phyloP scores from a whole-genome alignment of 1,140 invertebrate species.

The Mamestra configurata region DNA sequence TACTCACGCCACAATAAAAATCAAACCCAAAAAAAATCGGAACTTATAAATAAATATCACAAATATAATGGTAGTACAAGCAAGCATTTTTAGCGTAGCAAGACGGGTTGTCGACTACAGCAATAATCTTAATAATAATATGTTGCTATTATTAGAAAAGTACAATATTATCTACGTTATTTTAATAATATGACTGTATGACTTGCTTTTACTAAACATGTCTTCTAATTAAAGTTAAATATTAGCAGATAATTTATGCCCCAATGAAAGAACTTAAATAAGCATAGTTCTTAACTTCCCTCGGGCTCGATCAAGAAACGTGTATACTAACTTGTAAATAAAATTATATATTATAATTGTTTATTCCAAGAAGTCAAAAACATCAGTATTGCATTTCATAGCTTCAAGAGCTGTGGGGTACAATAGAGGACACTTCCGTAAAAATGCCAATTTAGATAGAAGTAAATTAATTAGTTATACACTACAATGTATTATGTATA shows the following conservation, averaged over 20 bases:
- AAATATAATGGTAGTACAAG: constrained; percentile 29
- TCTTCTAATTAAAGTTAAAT: background rate
- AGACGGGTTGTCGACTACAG: constrained; percentile 19
- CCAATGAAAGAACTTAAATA: background rate
- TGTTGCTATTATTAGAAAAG: constrained; percentile 22
- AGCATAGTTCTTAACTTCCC: background rate
- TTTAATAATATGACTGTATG: constrained; percentile 21
- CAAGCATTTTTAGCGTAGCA: constrained; percentile 34
- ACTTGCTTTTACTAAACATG: constrained; percentile 1
- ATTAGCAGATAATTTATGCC: background rate
- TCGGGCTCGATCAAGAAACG: background rate
- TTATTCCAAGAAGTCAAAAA: constrained; percentile 4
- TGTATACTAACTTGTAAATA: constrained; percentile 32
- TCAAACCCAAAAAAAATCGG: background rate
- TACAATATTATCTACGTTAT: constrained; percentile 29
- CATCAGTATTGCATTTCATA: background rate
- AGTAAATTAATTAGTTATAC: constrained; percentile 7
- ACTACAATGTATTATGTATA: background rate
- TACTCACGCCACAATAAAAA: background rate
- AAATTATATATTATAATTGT: background rate
- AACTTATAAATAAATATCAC: background rate
- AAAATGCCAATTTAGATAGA: constrained; percentile 31
- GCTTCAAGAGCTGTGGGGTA: background rate
- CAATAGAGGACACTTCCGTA: background rate
- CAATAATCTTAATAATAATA: constrained; percentile 24